Base-by-base conservation (phyloP, 1,140 invertebrate species). In the Drosophila pectinifera region DNA sequence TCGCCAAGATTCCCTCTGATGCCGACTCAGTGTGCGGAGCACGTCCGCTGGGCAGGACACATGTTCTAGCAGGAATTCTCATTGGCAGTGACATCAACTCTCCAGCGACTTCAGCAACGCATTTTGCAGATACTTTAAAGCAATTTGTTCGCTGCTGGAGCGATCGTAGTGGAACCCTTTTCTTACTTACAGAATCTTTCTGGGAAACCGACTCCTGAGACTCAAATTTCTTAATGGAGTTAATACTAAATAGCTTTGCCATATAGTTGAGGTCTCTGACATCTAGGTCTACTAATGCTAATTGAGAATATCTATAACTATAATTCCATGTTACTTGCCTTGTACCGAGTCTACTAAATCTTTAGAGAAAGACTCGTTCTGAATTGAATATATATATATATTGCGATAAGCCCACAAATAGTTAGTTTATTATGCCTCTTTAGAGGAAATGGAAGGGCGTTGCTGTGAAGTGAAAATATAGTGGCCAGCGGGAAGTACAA, bases 51-150 rank as follows among this genome's bases (percentile, higher is more conserved):
- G 55, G 16, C 69, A 70, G 79, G 82, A 90, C 86, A 90, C 86
- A 90, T 90, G 86, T 90, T 90, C 79, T 90, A 90, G 79, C 76
- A 76, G 83, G 82, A 90, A 90, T 90, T 76, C 68, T 78, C 86
- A 90, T 78, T 77, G 63, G 73, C 64, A 90, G 64, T 90, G 86
- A 86, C 86, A 90, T 75, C 79, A 75, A 90, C 67, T 90, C 86
- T 76, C 86, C 39, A 41, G 49, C 16, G 78, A 61, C 55, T 46
- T 4, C 14, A 0, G 48, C 48, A 55, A 58, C 53, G 63, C 75
- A 75, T 76, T 76, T 75, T 80, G 56, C 59, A 80, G 67, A 76
- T 85, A 45, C 45, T 64, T 81, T 65, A 56, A 28, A 53, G 64
- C 80, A 83, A 83, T 83, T 83, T 83, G 75, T 78, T 69, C 80